Percentiles rank a stretch among this genome's conserved stretches.
Evolutionary conservation across 1,140 invertebrate species (phyloP).

Genomic region (Macrostomum lignano): DNA sequence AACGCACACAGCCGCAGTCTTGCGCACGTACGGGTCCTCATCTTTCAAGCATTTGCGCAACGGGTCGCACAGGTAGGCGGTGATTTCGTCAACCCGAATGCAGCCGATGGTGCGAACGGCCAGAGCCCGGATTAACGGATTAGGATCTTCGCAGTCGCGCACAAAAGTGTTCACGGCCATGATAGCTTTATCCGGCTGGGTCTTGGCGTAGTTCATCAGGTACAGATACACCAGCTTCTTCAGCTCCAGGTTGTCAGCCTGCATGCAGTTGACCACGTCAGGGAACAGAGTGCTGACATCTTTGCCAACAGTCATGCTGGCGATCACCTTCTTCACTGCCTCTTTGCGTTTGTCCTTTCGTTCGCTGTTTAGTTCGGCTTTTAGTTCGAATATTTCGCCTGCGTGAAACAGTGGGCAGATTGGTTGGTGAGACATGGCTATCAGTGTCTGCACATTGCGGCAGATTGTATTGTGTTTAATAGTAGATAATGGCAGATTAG

Average conservation of each 20-base stretch:
- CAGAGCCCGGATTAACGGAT: slow-evolving; percentile 83
- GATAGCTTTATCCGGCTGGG: slow-evolving; percentile 97
- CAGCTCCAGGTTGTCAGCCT: slow-evolving; percentile 93
- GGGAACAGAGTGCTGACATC: slow-evolving; percentile 62
- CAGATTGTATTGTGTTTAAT: too few relatives aligned
- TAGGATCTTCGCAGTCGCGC: slow-evolving; percentile 97
- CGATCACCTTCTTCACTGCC: slow-evolving; percentile 98
- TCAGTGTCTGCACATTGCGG: too few relatives aligned
- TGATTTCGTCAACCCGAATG: slow-evolving; percentile 97
- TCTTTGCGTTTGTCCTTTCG: slow-evolving; percentile 99
- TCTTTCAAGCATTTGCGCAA: slow-evolving; percentile 76
- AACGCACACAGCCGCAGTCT: slow-evolving; percentile 95
- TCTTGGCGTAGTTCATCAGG: slow-evolving; percentile 99
- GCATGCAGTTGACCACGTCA: slow-evolving; percentile 99
- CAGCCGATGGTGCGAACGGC: slow-evolving; percentile 98
- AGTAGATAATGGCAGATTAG: too few relatives aligned
- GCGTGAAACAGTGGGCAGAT: too few relatives aligned
- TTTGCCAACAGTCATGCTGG: slow-evolving; percentile 92
- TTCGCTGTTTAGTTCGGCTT: slow-evolving; percentile 93
- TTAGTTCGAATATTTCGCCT: slow-evolving; percentile 85
- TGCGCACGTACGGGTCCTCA: slow-evolving; percentile 94
- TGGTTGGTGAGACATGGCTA: too few relatives aligned
- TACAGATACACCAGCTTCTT: slow-evolving; percentile 98
- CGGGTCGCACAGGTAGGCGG: slow-evolving; percentile 94
- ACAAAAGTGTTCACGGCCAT: slow-evolving; percentile 99